A percentile compares a stretch with the other conserved stretches of the same genome.
Evolutionary conservation across 2,113 vertebrate genomes (phyloP).

Genomic region (Microtus oregoni): DNA sequence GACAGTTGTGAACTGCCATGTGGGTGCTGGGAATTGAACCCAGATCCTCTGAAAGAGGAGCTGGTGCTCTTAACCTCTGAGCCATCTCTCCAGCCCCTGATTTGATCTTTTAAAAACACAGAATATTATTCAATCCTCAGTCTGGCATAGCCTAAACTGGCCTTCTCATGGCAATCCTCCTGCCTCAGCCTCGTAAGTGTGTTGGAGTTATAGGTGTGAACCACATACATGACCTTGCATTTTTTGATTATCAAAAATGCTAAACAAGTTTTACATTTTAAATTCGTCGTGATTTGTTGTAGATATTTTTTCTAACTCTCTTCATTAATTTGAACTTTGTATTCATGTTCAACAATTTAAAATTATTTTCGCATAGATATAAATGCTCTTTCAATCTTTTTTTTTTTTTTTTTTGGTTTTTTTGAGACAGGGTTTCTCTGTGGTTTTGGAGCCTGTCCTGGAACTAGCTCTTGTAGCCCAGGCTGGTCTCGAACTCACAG

Average conservation of each 20-base stretch:
- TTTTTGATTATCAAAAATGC: conserved; percentile 8
- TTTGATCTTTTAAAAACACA: neutral
- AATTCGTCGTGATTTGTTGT: neutral
- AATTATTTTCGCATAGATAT: conserved; percentile 13
- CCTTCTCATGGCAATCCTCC: neutral
- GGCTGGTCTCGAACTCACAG: no score
- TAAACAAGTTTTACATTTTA: conserved; percentile 5
- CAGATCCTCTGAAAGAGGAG: no score
- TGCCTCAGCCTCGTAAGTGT: neutral
- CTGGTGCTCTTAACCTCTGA: no score
- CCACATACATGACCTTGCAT: neutral
- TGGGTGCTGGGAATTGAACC: no score
- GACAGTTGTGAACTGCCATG: no score
- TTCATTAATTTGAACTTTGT: neutral
- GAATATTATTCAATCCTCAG: neutral
- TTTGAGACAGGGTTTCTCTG: no score
- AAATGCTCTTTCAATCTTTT: conserved; percentile 13
- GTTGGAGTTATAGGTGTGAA: neutral
- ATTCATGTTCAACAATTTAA: neutral
- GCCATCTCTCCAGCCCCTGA: neutral
- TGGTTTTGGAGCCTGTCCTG: no score
- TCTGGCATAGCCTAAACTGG: neutral
- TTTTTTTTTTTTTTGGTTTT: no score
- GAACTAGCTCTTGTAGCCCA: no score
- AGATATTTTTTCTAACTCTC: neutral